These are phyloP conservation scores for Drosophila helvetica DNA, from an alignment of 2,888 invertebrate genomes.

Conservation along the genomic window DNA sequence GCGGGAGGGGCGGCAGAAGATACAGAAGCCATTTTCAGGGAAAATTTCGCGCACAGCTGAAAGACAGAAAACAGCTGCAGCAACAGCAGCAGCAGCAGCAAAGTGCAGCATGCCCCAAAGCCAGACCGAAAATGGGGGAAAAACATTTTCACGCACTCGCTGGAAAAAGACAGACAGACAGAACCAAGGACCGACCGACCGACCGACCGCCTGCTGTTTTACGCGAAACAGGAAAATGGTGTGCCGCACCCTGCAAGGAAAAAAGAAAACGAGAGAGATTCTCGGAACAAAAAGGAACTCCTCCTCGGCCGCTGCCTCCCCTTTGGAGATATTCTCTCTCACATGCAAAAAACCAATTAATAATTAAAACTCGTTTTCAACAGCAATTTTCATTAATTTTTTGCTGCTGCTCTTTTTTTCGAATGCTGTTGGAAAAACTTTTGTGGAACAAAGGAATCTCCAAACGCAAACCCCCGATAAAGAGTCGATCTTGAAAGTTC, in stretches of 20 bases:
- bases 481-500: slow-evolving; percentile 40
- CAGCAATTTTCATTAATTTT: slow-evolving; percentile 20
- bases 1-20: slow-evolving; percentile 6
- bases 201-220: slow-evolving; percentile 24
- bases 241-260: slow-evolving; percentile 29
- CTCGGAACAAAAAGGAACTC: slow-evolving; percentile 5
- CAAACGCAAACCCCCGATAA: slow-evolving; percentile 16
- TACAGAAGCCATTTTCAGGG: slow-evolving; percentile 62
- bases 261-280: slow-evolving; percentile 17
- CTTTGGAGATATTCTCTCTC: slow-evolving; percentile 14
- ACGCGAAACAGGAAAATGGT: slow-evolving; percentile 13
- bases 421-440: slow-evolving; percentile 26
- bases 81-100: slow-evolving; percentile 32
- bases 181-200: slow-evolving; percentile 10
- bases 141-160: slow-evolving; percentile 28
- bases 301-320: not conserved
- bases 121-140: slow-evolving; percentile 45
- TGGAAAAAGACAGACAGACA: not conserved
- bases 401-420: not conserved
- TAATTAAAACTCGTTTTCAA: slow-evolving; percentile 34
- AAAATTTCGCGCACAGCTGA: slow-evolving; percentile 67
- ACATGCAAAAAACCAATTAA: slow-evolving; percentile 30
- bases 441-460: slow-evolving; percentile 23
- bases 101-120: slow-evolving; percentile 46
- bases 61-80: slow-evolving; percentile 73